These are phyloP conservation scores for Tichodroma muraria DNA, from an alignment of 2,113 vertebrate genomes.

Conservation along the genomic window DNA sequence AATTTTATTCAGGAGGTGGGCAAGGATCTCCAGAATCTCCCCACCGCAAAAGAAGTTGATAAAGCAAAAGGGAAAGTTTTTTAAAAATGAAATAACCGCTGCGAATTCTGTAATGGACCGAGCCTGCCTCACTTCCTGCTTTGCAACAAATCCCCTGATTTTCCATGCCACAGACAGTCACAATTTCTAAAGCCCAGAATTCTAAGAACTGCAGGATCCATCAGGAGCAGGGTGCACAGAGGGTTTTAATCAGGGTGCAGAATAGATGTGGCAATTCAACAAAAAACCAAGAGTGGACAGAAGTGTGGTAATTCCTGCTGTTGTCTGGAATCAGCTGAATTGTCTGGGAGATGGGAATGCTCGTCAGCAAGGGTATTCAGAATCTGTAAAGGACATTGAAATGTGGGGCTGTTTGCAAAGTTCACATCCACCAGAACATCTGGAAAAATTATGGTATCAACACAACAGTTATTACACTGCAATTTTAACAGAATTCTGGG, in stretches of 20 bases:
- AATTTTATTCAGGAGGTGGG: background rate
- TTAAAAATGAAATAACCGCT: background rate
- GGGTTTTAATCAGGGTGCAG: background rate
- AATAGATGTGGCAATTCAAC: background rate
- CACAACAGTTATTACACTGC: background rate
- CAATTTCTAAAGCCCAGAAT: background rate
- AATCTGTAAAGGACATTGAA: background rate
- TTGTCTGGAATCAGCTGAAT: background rate
- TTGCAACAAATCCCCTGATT: background rate
- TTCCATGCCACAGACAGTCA: background rate
- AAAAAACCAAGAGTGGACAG: background rate
- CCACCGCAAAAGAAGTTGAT: background rate
- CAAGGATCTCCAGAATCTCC: background rate
- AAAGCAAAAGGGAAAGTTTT: background rate
- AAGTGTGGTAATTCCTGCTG: background rate
- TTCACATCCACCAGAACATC: background rate
- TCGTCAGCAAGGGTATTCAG: background rate
- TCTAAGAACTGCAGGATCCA: background rate
- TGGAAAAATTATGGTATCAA: background rate
- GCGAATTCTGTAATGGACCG: background rate
- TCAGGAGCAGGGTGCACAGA: background rate
- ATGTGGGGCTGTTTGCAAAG: background rate
- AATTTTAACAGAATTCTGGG: background rate
- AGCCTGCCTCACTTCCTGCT: background rate
- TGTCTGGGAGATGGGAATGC: background rate